phyloP scores from a whole-genome alignment of 2,797 vertebrate species.

The Tangara arthus region DNA sequence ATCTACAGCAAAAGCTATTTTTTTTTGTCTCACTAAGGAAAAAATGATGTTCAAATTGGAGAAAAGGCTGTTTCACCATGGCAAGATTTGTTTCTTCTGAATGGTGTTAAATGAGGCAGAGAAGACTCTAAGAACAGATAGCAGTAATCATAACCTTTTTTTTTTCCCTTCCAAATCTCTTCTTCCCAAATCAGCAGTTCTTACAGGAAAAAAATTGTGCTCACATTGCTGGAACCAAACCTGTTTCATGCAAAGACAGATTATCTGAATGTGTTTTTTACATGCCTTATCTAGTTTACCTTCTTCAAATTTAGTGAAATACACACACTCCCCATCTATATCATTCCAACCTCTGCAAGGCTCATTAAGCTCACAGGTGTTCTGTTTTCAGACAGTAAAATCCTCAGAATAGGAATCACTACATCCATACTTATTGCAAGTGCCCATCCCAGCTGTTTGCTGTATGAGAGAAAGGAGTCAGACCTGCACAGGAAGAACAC shows the following conservation, averaged over 20 bases:
- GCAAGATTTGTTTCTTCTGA: not conserved
- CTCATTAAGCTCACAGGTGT: not conserved
- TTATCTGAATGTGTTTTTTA: not conserved
- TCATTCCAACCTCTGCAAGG: not conserved
- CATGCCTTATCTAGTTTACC: not conserved
- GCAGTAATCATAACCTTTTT: not conserved
- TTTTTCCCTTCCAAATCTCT: not conserved
- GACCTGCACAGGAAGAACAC: rapidly evolving
- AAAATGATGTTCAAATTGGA: not conserved
- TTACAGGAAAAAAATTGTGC: not conserved
- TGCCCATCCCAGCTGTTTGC: not conserved
- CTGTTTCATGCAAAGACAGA: not conserved
- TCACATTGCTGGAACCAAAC: not conserved
- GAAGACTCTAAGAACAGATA: not conserved
- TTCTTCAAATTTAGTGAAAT: not conserved
- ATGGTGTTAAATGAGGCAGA: not conserved
- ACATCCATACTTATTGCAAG: not conserved
- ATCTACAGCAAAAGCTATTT: not conserved
- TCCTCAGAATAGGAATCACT: not conserved
- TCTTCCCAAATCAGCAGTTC: not conserved
- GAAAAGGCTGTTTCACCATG: not conserved
- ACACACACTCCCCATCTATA: not conserved
- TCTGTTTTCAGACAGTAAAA: not conserved
- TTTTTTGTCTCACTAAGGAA: not conserved
- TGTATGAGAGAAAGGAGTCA: not conserved